Percentiles rank a stretch among this genome's conserved stretches.
Evolutionary conservation across 30 jellyfish, hydroid and myxozoan species (phyloP).

Genomic region (Chrysaora quinquecirrha): DNA sequence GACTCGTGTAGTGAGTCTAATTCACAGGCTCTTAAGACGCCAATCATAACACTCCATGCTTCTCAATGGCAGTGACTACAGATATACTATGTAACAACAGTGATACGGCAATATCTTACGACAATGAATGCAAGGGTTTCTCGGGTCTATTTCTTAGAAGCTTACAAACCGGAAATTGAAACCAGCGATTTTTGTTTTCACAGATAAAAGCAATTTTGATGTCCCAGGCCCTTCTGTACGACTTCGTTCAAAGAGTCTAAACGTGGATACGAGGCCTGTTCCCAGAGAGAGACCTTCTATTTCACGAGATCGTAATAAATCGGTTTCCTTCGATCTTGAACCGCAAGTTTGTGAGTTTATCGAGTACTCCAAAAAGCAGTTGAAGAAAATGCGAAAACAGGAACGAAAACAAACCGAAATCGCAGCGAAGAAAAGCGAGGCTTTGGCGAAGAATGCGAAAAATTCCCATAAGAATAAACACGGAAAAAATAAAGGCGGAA

Average conservation of each 20-base stretch:
- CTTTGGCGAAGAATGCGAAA: conserved; percentile 33
- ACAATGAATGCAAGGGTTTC: too few species aligned
- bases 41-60: too few species aligned
- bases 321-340: conserved; percentile 81
- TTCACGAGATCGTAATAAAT: conserved; percentile 68
- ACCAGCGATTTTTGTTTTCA: too few species aligned
- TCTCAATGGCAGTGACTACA: too few species aligned
- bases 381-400: conserved; percentile 75
- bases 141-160: too few species aligned
- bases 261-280: conserved; percentile 18
- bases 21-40: too few species aligned
- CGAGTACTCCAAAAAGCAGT: conserved; percentile 75
- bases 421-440: conserved; percentile 48
- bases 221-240: conserved; percentile 16
- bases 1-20: too few species aligned
- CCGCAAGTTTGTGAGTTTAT: conserved; percentile 82
- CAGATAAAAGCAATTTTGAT: too few species aligned
- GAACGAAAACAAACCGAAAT: conserved; percentile 58
- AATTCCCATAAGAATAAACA: conserved; percentile 11
- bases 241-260: conserved; percentile 33
- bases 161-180: too few species aligned
- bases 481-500: conserved; percentile 46
- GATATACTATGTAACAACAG: too few species aligned
- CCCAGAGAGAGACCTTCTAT: neutral
- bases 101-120: too few species aligned